Percentiles rank a stretch among this genome's conserved stretches.
Conservation (phyloP, 2,113 vertebrate genomes). For the Ascaphus truei region DNA sequence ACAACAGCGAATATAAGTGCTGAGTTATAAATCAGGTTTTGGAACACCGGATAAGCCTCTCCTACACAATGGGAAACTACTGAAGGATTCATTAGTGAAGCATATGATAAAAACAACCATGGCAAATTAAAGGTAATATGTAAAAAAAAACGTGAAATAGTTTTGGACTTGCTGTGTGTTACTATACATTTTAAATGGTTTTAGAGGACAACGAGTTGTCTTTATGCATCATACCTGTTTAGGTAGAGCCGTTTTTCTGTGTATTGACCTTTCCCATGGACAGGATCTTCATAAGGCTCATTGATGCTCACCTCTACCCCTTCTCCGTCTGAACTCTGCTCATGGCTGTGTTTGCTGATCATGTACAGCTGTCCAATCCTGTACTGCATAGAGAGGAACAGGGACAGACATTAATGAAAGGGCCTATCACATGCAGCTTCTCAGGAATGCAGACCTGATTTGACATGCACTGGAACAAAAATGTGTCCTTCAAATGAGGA, state of each 20-base stretch:
- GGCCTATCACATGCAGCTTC: background rate
- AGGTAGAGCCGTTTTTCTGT: constrained; percentile 95
- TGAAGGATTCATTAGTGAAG: too few species aligned
- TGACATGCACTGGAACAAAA: background rate
- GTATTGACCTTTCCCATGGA: constrained; percentile 88
- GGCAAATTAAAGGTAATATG: too few species aligned
- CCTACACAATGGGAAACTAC: background rate
- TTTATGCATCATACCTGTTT: constrained; percentile 80
- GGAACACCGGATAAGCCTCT: background rate
- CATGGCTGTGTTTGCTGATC: constrained; percentile 94
- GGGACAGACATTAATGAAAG: background rate
- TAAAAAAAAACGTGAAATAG: too few species aligned
- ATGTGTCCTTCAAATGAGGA: background rate
- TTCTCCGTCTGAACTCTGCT: constrained; percentile 92
- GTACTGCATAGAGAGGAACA: constrained; percentile 60
- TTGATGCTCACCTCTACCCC: constrained; percentile 95
- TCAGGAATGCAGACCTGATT: background rate
- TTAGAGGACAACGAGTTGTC: background rate
- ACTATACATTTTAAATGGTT: too few species aligned
- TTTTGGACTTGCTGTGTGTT: too few species aligned
- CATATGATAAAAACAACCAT: too few species aligned
- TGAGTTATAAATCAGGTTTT: background rate
- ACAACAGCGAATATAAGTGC: background rate
- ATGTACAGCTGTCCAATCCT: constrained; percentile 89
- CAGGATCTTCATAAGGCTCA: constrained; percentile 83